phyloP scores from a whole-genome alignment of 2,797 vertebrate genomes.

The Cynopterus sphinx region DNA sequence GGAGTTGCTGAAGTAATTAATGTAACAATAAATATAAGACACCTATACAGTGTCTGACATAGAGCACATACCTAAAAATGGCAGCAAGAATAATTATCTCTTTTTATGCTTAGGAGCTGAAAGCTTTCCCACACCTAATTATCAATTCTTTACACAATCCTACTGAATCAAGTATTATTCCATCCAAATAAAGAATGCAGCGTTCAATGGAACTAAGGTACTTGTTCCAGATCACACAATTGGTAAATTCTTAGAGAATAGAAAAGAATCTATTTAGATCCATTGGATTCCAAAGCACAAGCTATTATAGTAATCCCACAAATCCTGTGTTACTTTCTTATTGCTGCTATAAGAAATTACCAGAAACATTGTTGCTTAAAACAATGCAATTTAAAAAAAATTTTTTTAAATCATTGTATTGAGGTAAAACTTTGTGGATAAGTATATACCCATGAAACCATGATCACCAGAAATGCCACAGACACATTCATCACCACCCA shows the following conservation, averaged over 20 bases:
- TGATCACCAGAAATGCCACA: not conserved
- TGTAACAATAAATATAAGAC: not conserved
- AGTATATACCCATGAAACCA: not conserved
- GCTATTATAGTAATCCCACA: not conserved
- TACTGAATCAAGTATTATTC: not conserved
- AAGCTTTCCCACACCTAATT: not conserved
- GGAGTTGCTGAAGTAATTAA: not conserved
- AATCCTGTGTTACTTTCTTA: not conserved
- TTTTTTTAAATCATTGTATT: not conserved
- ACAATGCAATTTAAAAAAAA: not conserved
- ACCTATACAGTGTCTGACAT: not conserved
- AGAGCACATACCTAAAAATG: not conserved
- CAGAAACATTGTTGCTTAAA: not conserved
- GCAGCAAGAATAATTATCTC: not conserved
- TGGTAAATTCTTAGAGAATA: not conserved
- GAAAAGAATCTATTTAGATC: not conserved
- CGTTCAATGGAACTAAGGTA: not conserved
- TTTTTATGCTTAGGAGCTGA: not conserved
- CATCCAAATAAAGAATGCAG: not conserved
- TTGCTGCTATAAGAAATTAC: not conserved
- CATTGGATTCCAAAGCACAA: not conserved
- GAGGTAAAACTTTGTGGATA: not conserved
- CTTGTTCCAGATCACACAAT: not conserved
- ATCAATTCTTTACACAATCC: not conserved
- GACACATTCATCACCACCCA: not conserved